phyloP scores from a whole-genome alignment of 2,797 vertebrate genomes.

The Ptychadena robeensis region DNA sequence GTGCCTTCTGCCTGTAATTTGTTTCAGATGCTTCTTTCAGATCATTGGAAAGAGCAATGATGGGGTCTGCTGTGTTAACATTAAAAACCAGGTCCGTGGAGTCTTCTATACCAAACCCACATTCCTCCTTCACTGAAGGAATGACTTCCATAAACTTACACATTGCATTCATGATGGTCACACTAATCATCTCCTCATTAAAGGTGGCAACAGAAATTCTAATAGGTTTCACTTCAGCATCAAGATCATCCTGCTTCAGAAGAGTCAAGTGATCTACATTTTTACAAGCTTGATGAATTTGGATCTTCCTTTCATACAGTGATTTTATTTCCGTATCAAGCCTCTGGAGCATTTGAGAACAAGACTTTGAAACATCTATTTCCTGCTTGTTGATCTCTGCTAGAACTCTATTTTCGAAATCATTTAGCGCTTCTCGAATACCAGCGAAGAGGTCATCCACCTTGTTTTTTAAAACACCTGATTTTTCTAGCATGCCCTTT shows the following conservation, averaged over 20 bases:
- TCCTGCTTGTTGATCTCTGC: conserved; percentile 12
- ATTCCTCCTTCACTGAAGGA: neutral
- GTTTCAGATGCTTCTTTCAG: neutral
- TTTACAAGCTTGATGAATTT: neutral
- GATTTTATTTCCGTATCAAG: neutral
- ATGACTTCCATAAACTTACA: neutral
- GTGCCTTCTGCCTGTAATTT: neutral
- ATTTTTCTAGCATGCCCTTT: neutral
- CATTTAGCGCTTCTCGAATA: neutral
- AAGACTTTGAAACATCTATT: neutral
- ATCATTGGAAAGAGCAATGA: neutral
- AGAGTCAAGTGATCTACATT: conserved; percentile 5
- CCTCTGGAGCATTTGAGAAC: neutral
- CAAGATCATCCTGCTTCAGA: neutral
- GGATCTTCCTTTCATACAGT: neutral
- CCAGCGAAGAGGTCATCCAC: conserved; percentile 19
- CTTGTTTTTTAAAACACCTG: no score
- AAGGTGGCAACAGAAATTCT: neutral
- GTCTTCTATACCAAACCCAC: neutral
- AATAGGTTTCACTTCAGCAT: neutral
- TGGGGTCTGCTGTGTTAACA: conserved; percentile 1
- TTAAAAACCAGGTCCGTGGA: neutral
- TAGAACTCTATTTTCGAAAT: conserved; percentile 8
- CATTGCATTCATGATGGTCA: neutral
- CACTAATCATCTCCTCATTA: conserved; percentile 1